Evolutionary conservation across 2,797 vertebrate genomes (phyloP).

Genomic region (Brotula barbata): DNA sequence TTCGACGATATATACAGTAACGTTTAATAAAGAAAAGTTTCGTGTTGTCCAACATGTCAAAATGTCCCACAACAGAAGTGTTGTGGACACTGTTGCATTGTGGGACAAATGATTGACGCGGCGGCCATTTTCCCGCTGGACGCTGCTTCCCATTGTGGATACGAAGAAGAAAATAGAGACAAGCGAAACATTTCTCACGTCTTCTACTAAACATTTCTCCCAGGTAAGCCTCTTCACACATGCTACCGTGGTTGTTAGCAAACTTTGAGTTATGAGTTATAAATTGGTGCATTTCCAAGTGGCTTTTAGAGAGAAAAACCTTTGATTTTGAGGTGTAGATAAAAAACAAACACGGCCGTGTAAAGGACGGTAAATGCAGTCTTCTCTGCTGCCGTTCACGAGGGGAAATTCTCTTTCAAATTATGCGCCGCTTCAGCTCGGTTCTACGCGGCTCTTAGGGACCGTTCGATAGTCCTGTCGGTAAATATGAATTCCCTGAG

Average conservation of each 20-base stretch:
- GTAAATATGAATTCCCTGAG: slow-evolving; percentile 53
- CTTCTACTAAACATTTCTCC: slow-evolving; percentile 53
- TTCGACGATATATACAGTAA: no score
- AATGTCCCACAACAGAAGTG: slow-evolving; percentile 29
- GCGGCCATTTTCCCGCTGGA: slow-evolving; percentile 82
- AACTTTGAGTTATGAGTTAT: slow-evolving; percentile 45
- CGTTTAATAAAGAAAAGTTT: background rate
- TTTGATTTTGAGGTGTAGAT: slow-evolving; percentile 30
- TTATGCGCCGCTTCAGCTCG: slow-evolving; percentile 73
- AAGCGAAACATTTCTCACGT: slow-evolving; percentile 68
- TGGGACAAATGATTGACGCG: slow-evolving; percentile 75
- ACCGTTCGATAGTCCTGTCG: slow-evolving; percentile 22
- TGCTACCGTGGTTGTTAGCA: background rate
- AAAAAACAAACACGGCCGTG: slow-evolving; percentile 56
- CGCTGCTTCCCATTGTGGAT: slow-evolving; percentile 78
- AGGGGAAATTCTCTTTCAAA: slow-evolving; percentile 66
- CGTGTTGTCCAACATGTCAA: background rate
- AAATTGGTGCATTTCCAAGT: background rate
- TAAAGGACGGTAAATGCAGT: slow-evolving; percentile 65
- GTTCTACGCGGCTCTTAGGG: slow-evolving; percentile 57
- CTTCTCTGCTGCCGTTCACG: slow-evolving; percentile 52
- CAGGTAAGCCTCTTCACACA: slow-evolving; percentile 62
- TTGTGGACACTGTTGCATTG: slow-evolving; percentile 66
- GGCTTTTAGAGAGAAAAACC: slow-evolving; percentile 16
- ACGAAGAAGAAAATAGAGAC: slow-evolving; percentile 77